Percentiles rank a stretch among this genome's conserved stretches.
Evolutionary conservation across 2,888 invertebrate species (phyloP).

Genomic region (Cosmia trapezina): DNA sequence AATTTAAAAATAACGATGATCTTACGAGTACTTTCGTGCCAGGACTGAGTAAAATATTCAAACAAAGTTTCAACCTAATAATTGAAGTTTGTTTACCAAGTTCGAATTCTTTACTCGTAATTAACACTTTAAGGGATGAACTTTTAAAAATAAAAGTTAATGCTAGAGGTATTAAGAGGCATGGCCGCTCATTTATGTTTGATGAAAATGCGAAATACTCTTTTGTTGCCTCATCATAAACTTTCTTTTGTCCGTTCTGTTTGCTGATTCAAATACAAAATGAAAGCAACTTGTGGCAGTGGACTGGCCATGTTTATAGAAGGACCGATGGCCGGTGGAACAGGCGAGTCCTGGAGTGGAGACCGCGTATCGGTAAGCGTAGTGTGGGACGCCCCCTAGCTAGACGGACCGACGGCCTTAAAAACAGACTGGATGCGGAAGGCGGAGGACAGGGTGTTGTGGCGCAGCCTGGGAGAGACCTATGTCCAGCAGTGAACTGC

Average conservation of each 20-base stretch:
- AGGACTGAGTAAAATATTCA: slow-evolving; percentile 36
- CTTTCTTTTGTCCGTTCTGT: neutral
- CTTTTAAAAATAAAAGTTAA: slow-evolving; percentile 52
- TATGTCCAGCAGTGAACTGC: neutral
- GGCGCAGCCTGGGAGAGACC: no score
- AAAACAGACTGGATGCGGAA: neutral
- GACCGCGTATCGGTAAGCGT: neutral
- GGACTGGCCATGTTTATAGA: neutral
- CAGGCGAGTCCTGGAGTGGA: neutral
- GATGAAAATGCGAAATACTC: neutral
- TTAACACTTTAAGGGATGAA: slow-evolving; percentile 46
- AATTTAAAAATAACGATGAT: slow-evolving; percentile 53
- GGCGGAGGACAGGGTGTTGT: no score
- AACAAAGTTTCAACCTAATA: slow-evolving; percentile 47
- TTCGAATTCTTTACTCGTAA: slow-evolving; percentile 56
- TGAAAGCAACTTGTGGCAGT: neutral
- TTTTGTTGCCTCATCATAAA: neutral
- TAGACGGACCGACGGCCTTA: neutral
- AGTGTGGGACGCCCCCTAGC: neutral
- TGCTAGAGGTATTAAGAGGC: slow-evolving; percentile 42
- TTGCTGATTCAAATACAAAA: neutral
- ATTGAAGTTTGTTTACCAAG: slow-evolving; percentile 53
- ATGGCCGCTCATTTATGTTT: slow-evolving; percentile 32
- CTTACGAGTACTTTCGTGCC: slow-evolving; percentile 22
- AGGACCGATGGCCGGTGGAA: neutral